Evolutionary conservation across 2,113 vertebrate species (phyloP).

Genomic region (Rhynchopsitta pachyrhyncha): DNA sequence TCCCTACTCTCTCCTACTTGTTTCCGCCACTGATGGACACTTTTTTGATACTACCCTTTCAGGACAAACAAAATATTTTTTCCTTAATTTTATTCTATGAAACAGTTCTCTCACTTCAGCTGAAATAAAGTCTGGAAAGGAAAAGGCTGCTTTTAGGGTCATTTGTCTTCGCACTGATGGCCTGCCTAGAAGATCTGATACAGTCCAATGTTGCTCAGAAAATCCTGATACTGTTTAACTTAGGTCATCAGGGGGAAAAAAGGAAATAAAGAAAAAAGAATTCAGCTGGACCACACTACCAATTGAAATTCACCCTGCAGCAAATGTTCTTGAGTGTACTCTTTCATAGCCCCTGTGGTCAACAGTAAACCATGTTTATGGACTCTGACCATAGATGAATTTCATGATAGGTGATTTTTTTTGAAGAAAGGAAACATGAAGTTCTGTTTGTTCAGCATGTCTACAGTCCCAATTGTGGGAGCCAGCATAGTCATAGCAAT

Average conservation of each 20-base stretch:
- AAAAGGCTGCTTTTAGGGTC: neutral
- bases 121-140: neutral
- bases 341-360: neutral
- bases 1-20: neutral
- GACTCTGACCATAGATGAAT: neutral
- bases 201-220: neutral
- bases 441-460: constrained; percentile 6
- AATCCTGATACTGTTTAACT: neutral
- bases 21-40: neutral
- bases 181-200: neutral
- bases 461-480: neutral
- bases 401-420: neutral
- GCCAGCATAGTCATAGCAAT: neutral
- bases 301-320: neutral
- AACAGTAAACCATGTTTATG: neutral
- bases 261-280: neutral
- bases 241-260: neutral
- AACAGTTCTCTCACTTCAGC: neutral
- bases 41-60: neutral
- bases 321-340: neutral
- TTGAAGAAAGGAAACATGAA: neutral
- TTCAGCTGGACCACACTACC: neutral
- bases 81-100: neutral
- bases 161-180: neutral
- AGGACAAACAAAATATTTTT: neutral